Base-by-base conservation (phyloP, 2,113 vertebrate species). In the Oreochromis niloticus region DNA sequence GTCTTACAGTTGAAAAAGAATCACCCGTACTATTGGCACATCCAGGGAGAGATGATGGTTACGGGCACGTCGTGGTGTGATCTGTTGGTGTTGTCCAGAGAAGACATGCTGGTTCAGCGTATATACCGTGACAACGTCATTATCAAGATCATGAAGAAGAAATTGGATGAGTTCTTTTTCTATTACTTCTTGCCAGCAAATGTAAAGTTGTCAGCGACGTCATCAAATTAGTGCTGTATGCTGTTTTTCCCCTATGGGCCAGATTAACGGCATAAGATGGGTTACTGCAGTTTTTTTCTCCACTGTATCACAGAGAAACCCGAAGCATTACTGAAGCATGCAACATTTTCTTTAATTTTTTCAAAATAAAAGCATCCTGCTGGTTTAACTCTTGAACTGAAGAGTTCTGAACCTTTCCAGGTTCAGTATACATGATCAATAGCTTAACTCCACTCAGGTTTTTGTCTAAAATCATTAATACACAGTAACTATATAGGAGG, bases 21-120 rank as follows among this genome's bases (percentile, higher is more conserved):
- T 48, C 61, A 88, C 41, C 1, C 22, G 0, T 24, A 30, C 56
- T 92, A 89, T 13, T 92, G 90, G 90, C 55, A 90, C n/a, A 85
- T 94, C 27, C 92, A 94, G 22, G 92, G 61, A 63, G 89, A 94
- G 92, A 85, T 94, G 91, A 87, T 93, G 92, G 83, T 94, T 27
- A 85, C 93, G 0, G 87, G 93, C 6, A 81, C 22, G 1, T 34
- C 83, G 1, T 94, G 92, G 92, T 93, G 94, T 34, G 92, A 95
- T 73, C 82, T 95, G 50, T 6, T 94, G 61, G 59, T 93, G 73
- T 13, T 79, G 30, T 86, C 91, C 80, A 85, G 11, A 16, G 61
- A 88, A 27, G 85, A 91, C 86, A 46, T 92, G 3, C 83, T 95
- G 54, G 91, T 95, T 46, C 93, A 92, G 32, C 87, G 92, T 17